phyloP scores from a whole-genome alignment of 2,888 invertebrate genomes.

The Hipparchia sbordonii region DNA sequence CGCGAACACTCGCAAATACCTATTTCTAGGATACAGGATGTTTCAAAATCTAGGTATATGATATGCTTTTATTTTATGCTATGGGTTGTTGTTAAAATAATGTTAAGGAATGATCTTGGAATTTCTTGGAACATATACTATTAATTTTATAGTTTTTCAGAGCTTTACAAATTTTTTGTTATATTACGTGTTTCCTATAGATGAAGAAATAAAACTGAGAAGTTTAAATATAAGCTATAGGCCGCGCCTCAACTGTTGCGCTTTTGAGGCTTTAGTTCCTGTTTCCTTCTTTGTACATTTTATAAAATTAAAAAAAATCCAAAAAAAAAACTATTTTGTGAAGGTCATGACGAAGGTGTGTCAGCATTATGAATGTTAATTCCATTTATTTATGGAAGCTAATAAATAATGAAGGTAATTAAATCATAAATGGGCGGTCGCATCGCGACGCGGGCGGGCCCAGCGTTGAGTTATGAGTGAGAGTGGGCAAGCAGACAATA shows the following conservation, averaged over 20 bases:
- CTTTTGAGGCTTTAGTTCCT: no score
- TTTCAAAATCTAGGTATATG: background rate
- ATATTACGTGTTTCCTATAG: background rate
- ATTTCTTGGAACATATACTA: no score
- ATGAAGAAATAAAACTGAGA: no score
- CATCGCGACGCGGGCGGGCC: conserved; percentile 23
- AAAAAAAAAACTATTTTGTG: background rate
- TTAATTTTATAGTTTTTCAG: no score
- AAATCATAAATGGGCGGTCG: conserved; percentile 38
- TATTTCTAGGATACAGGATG: background rate
- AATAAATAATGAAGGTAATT: conserved; percentile 38
- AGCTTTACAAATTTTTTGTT: background rate
- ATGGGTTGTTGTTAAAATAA: no score
- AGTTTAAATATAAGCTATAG: no score
- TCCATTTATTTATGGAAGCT: conserved; percentile 24
- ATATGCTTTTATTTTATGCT: background rate
- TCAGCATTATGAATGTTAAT: background rate
- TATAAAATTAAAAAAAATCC: background rate
- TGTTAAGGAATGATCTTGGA: no score
- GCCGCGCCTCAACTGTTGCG: no score
- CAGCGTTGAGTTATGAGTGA: conserved; percentile 15
- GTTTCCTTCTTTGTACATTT: no score
- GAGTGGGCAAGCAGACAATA: conserved; percentile 20
- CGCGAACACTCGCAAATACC: background rate
- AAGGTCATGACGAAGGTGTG: conserved; percentile 22